Conservation (phyloP, 2,797 vertebrate species). For the Salarias fasciatus region DNA sequence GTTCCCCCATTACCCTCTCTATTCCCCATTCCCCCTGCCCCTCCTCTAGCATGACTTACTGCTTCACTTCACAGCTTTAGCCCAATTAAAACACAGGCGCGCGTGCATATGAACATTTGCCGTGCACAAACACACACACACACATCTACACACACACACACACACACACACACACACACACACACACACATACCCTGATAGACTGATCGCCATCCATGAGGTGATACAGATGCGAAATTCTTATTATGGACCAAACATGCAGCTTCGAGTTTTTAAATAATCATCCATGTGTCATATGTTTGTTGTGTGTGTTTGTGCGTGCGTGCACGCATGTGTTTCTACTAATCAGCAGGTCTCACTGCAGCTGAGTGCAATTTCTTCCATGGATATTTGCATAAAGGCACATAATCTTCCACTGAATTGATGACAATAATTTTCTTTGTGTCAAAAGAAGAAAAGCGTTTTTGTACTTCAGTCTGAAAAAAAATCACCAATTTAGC, state of each 20-base stretch:
- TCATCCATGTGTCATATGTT: constrained; percentile 12
- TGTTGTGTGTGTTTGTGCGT: background rate
- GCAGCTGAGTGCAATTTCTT: constrained; percentile 48
- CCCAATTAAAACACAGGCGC: constrained; percentile 86
- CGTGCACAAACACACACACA: constrained; percentile 21
- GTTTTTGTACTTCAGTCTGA: background rate
- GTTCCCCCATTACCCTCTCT: constrained; percentile 57
- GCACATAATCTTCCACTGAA: constrained; percentile 41
- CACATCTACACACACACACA: constrained; percentile 6
- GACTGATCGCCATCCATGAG: constrained; percentile 7
- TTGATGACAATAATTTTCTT: constrained; percentile 26
- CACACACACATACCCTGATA: constrained; percentile 3
- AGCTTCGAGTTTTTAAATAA: constrained; percentile 30
- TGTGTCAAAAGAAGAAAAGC: constrained; percentile 11
- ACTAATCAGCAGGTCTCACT: constrained; percentile 46
- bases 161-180: no score
- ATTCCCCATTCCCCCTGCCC: constrained; percentile 60
- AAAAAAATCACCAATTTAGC: background rate
- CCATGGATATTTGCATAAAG: constrained; percentile 54
- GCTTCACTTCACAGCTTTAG: constrained; percentile 87
- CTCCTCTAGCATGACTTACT: constrained; percentile 84
- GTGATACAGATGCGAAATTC: constrained; percentile 43
- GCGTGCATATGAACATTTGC: constrained; percentile 47
- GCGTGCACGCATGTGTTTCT: constrained; percentile 3
- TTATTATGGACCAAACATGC: constrained; percentile 25